Evolutionary conservation across 2,888 invertebrate genomes (phyloP), one percentile per base, ranked within the genome.

Genomic region (Drosophila nigricruria): DNA sequence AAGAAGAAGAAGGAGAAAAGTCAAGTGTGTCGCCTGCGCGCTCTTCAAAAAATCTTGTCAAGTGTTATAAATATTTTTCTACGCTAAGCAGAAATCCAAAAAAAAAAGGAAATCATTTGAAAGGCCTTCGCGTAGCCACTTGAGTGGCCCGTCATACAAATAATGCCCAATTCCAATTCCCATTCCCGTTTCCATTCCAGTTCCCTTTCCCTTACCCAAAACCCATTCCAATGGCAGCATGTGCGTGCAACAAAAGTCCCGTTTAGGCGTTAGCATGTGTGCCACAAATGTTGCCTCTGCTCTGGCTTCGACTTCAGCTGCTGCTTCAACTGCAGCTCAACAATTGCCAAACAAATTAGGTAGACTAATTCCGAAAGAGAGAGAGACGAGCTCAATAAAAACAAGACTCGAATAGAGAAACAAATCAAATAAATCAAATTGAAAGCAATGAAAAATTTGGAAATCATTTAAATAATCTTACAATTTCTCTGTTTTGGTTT

Each of bases 41-140:
- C 71, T 71, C 79, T 82, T 70, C 64, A 70, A 62, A 70, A 64
- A 84, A 89, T 85, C 85, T 82, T 80, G 85, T 88, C 89, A 89
- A 85, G 85, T 89, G 85, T 73, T 89, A 89, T 82, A 89, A 87
- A 89, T 84, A 82, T 87, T 89, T 79, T 79, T 77, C 79, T 77
- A 81, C 83, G 75, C 78, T 65, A 53, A 53, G 6, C 53, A n/a
- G 20, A 38, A 53, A 53, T 14, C 30, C 3, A 2, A 42, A 58
- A 63, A 58, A 63, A 67, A 65, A 67, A 59, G 73, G 63, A 80
- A 80, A 84, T 74, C 71, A 74, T 83, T 81, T 77, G 68, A 72
- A 75, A 77, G 77, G 68, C 74, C 70, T 77, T 71, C 82, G 72
- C 66, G 66, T 58, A 71, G 73, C 58, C 83, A 83, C 83, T 83